Percentiles rank a stretch among this genome's conserved stretches.
Conservation (phyloP, 2,797 vertebrate genomes). For the Potorous gilbertii region DNA sequence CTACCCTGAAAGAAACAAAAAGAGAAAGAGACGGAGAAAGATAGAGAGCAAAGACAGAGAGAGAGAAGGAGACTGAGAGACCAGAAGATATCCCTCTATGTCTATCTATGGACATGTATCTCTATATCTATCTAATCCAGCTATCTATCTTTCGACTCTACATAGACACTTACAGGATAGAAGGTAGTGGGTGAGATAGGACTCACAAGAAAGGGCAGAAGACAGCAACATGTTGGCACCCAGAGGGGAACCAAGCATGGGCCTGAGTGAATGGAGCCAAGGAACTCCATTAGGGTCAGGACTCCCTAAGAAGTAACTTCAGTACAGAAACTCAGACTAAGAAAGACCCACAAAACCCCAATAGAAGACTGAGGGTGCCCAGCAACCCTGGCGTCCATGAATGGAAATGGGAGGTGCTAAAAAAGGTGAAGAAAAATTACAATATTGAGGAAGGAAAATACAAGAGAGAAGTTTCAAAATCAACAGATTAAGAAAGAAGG, state of each 20-base stretch:
- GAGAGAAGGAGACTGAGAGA: too few relatives aligned
- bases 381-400: not conserved
- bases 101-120: not conserved
- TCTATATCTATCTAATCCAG: too few relatives aligned
- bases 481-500: not conserved
- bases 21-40: too few relatives aligned
- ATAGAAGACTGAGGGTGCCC: not conserved
- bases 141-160: not conserved
- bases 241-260: not conserved
- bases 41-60: too few relatives aligned
- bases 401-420: not conserved
- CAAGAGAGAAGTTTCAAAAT: not conserved
- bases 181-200: not conserved
- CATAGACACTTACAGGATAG: not conserved
- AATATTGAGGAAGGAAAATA: not conserved
- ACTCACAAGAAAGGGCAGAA: not conserved
- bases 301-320: not conserved
- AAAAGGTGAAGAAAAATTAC: not conserved
- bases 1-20: not conserved
- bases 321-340: not conserved
- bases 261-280: not conserved
- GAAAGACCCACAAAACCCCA: not conserved
- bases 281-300: not conserved
- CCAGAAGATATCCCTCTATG: not conserved
- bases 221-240: not conserved